Conservation (phyloP, 1,140 invertebrate species). For the Steinernema khuongi region DNA sequence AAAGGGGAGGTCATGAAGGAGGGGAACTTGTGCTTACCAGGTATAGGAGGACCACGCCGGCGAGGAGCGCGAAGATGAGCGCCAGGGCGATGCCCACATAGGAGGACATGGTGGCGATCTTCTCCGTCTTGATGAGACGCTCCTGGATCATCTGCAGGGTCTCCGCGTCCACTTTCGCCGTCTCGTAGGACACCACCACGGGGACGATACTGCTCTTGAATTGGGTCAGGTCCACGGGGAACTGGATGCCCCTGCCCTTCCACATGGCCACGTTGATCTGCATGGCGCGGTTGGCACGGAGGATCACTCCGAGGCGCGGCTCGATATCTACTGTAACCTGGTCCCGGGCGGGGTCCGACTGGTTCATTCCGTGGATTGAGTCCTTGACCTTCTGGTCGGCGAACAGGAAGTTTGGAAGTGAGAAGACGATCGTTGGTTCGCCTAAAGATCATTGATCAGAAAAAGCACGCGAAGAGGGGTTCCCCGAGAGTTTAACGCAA, state of each 20-base stretch:
- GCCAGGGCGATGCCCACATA: neutral
- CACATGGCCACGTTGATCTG: constrained; percentile 42
- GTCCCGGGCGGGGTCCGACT: constrained; percentile 39
- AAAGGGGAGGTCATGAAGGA: neutral
- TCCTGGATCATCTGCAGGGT: neutral
- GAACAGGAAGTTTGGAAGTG: constrained; percentile 49
- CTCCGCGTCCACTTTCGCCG: neutral
- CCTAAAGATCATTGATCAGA: constrained; percentile 20
- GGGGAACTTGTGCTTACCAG: neutral
- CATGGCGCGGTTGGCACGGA: constrained; percentile 26
- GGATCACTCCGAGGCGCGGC: constrained; percentile 36
- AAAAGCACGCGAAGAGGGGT: no score
- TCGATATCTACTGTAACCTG: constrained; percentile 51
- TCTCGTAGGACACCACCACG: neutral
- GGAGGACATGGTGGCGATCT: constrained; percentile 3
- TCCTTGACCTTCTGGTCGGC: constrained; percentile 33
- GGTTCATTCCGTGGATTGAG: constrained; percentile 32
- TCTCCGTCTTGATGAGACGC: neutral
- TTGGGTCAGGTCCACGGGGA: neutral
- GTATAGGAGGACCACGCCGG: neutral
- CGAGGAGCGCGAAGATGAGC: neutral
- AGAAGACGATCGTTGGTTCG: constrained; percentile 47
- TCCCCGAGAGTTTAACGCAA: no score
- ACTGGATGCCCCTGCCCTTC: constrained; percentile 31
- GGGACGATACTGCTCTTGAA: constrained; percentile 10